phyloP scores from a whole-genome alignment of 2,113 vertebrate genomes.

The Reinhardtius hippoglossoides region DNA sequence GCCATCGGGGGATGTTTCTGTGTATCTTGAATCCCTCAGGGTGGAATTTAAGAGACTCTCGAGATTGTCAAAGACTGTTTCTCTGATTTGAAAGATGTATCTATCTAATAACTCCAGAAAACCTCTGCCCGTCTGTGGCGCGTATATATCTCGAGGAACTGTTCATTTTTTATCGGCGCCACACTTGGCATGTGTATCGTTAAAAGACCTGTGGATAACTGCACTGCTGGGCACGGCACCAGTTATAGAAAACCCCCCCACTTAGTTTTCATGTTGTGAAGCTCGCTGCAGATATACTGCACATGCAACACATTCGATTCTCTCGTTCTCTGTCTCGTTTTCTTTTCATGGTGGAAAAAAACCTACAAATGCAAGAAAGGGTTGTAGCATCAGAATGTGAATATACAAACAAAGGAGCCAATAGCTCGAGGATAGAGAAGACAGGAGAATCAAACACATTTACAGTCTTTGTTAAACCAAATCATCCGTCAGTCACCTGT shows the following conservation, averaged over 20 bases:
- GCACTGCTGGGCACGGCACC: too few relatives aligned
- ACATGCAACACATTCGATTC: neutral
- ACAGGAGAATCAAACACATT: neutral
- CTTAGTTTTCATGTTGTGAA: neutral
- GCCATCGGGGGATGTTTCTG: constrained; percentile 58
- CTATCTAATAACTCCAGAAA: neutral
- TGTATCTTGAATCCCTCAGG: constrained; percentile 46
- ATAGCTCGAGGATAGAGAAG: constrained; percentile 10
- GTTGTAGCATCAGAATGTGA: constrained; percentile 8
- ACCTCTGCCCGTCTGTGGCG: too few relatives aligned
- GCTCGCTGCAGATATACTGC: neutral
- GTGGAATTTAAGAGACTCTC: constrained; percentile 19
- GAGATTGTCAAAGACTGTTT: constrained; percentile 1
- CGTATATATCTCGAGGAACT: neutral
- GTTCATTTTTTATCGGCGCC: neutral
- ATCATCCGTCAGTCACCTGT: neutral
- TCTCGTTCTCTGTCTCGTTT: neutral
- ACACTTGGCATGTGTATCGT: neutral
- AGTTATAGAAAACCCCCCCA: neutral
- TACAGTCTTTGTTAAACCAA: constrained; percentile 21
- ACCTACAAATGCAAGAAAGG: neutral
- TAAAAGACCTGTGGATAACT: too few relatives aligned
- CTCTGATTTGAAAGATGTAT: constrained; percentile 3
- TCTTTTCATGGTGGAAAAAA: too few relatives aligned
- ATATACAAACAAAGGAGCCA: constrained; percentile 1